Base-by-base conservation (phyloP, 37 sponge, comb jelly and placozoan species). In the Geodia barretti region DNA sequence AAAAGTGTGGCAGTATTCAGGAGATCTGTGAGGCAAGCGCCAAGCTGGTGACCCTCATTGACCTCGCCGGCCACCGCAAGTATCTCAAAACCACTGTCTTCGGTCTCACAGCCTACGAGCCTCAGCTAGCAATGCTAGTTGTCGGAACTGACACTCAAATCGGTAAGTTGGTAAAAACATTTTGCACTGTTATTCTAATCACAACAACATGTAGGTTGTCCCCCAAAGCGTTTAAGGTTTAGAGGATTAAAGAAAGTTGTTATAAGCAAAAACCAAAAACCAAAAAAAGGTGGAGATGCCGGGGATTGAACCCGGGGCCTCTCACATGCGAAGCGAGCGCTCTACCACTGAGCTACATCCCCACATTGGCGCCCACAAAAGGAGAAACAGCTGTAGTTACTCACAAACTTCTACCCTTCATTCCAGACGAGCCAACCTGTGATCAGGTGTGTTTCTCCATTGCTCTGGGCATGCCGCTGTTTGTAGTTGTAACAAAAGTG, bases 331-430 rank as follows among this genome's bases (percentile, higher is more conserved):
- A 97, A 97, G 95, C 98, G 86, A 94, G 95, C 98, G 98, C 98
- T 97, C 98, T 97, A 95, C 98, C 98, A 87, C 98, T 97, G 98
- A 97, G 98, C 98, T 97, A 97, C 95, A 97, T 93, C 98, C 98
- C 98, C 98, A 54, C n/a, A n/a, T n/a, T n/a, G n/a, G n/a, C n/a
- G n/a, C n/a, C n/a, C n/a, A n/a, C n/a, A n/a, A n/a, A 59, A 59
- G 14, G 60, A 59, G 60, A 21, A 67, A 67, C 14, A 25, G 14
- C 9, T 59, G 19, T 21, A 20, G 14, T 21, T 21, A 59, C 20
- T 59, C 60, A 59, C 20, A 59, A 20, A 59, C 20, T 59, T 21
- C 60, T 59, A 59, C 60, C 20, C 60, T 26, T 47, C 60, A 24
- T 42, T 64, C 9, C 77, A 97, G 96, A 89, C 64, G 97, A 83